Evolutionary conservation across 2,797 vertebrate species (phyloP), one percentile per base, ranked within the genome.

Genomic region (Phrynocephalus vlangalii): DNA sequence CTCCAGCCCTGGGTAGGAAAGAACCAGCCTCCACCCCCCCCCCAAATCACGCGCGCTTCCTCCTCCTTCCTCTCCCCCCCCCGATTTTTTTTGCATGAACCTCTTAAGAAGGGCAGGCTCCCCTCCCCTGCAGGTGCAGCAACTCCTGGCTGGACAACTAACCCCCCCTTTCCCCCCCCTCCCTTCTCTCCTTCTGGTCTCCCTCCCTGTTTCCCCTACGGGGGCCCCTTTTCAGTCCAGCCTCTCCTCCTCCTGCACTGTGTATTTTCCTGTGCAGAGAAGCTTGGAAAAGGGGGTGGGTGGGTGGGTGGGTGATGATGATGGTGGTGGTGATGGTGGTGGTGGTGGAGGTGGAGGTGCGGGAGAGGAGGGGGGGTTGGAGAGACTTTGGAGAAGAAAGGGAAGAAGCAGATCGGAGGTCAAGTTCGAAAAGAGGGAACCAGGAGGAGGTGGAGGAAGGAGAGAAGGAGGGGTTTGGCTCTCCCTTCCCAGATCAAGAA

Each of bases 221-320:
- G 73, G 70, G 89, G 75, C 85, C 88, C 70, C 77, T 89, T 88
- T 75, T 70, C 77, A 88, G 83, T 85, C 60, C 87, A 38, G 70
- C 56, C 73, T 79, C 87, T 79, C 78, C 52, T 52, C 33, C 33
- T 63, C 56, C 56, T 72, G 87, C 16, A 26, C 87, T 81, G 83
- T 85, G 87, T 75, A 85, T 88, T 88, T 88, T 88, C 87, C 87
- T 88, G 78, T 85, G 70, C 87, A 75, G 33, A 28, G 83, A 75
- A 81, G 83, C 38, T 77, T 73, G 70, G 82, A 52, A 80, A 72
- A 67, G 48, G n/a, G 52, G 50, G 3, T 30, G 30, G 50, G 16
- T 3, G 28, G 52, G 50, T n/a, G n/a, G n/a, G n/a, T 33, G 33
- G 33, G 33, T 33, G 33, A 33, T 33, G 33, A 33, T 33, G 33